These are phyloP conservation scores for Isotomurus palustris DNA, from an alignment of 2,888 invertebrate species.

Conservation along the genomic window DNA sequence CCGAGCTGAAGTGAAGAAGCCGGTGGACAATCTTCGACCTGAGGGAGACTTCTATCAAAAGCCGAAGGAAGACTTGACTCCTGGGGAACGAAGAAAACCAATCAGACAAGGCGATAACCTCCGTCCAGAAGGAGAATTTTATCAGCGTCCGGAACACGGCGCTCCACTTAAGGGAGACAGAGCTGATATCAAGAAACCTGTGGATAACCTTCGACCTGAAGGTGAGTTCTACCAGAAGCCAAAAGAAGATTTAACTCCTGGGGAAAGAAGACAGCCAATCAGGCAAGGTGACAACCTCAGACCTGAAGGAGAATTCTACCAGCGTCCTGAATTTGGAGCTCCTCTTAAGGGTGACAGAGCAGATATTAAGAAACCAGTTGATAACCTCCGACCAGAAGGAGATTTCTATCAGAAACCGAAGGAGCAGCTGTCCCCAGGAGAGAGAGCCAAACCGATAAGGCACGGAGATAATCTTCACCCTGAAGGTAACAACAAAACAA, in stretches of 20 bases:
- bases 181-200: conserved; percentile 53
- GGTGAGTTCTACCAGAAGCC: conserved; percentile 48
- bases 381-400: conserved; percentile 56
- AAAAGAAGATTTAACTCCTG: neutral
- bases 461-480: conserved; percentile 53
- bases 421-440: conserved; percentile 54
- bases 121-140: conserved; percentile 56
- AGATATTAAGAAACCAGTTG: conserved; percentile 47
- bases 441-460: conserved; percentile 52
- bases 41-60: conserved; percentile 51
- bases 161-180: conserved; percentile 57
- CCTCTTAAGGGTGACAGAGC: conserved; percentile 52
- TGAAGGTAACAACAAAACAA: conserved; percentile 41
- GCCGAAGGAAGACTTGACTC: conserved; percentile 32
- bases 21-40: conserved; percentile 56
- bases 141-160: conserved; percentile 21
- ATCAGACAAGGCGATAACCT: conserved; percentile 57
- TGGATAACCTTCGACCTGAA: conserved; percentile 53
- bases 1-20: conserved; percentile 49
- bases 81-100: conserved; percentile 50
- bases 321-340: conserved; percentile 52
- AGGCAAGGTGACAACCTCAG: neutral
- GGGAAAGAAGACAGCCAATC: neutral
- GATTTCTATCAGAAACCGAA: conserved; percentile 60
- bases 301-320: conserved; percentile 56